Conservation (phyloP, 2,113 vertebrate genomes). For the Tragelaphus buxtoni region DNA sequence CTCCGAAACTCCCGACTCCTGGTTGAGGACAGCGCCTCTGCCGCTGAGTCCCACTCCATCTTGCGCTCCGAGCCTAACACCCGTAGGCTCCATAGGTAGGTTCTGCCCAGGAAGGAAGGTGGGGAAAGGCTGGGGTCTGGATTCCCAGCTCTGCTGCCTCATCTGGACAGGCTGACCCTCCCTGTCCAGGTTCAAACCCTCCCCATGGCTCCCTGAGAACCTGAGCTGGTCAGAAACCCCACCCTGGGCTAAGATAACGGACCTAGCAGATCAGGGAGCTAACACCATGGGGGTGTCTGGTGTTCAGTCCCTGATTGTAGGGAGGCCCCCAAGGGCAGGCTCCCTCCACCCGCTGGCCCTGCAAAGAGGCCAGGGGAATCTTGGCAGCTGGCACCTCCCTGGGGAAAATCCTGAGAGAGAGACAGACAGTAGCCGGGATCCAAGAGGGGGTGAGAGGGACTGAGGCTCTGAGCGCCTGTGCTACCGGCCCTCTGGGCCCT, state of each 20-base stretch:
- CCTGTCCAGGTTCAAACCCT: background rate
- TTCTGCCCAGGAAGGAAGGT: background rate
- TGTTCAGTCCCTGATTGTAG: background rate
- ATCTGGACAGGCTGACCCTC: background rate
- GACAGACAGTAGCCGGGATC: rapidly evolving
- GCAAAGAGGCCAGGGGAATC: background rate
- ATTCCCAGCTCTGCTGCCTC: background rate
- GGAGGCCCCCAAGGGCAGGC: no score
- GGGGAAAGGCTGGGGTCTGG: background rate
- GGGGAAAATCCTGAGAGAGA: background rate
- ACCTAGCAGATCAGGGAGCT: background rate
- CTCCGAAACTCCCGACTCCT: background rate
- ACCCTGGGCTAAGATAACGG: background rate
- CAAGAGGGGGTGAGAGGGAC: no score
- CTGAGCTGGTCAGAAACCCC: background rate
- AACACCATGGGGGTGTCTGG: background rate
- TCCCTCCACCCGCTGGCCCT: background rate
- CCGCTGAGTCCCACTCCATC: background rate
- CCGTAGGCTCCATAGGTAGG: background rate
- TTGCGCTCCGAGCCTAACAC: background rate
- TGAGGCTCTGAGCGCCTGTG: no score
- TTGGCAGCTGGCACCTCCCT: background rate
- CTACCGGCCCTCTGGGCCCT: background rate
- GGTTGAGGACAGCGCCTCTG: background rate
- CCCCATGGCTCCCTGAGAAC: rapidly evolving